Evolutionary conservation across 64 coral and sea anemone species (phyloP).

Genomic region (Porites lutea): DNA sequence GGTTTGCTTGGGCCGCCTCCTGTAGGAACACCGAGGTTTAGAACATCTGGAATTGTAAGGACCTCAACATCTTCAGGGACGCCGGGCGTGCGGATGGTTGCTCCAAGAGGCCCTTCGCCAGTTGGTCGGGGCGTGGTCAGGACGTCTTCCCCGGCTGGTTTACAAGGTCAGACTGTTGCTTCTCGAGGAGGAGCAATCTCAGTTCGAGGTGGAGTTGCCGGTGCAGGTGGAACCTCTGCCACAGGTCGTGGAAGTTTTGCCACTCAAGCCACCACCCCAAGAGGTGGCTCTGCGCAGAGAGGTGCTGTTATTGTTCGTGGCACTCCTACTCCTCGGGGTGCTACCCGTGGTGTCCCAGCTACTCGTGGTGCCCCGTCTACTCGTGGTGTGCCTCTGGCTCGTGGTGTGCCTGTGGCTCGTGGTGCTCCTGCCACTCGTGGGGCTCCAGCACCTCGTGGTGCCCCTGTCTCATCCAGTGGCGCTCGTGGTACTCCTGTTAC

Average conservation of each 20-base stretch:
- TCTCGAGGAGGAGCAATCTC: constrained; percentile 43
- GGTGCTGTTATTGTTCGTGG: constrained; percentile 2
- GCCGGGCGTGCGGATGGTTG: constrained; percentile 21
- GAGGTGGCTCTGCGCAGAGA: constrained; percentile 8
- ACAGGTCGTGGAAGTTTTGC: not conserved
- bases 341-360: constrained; percentile 3
- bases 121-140: constrained; percentile 26
- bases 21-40: not conserved
- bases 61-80: constrained; percentile 5
- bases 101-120: constrained; percentile 41
- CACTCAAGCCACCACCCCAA: not conserved
- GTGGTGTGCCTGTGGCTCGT: not conserved
- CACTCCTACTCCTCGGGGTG: not conserved
- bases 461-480: not conserved
- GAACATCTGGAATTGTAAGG: constrained; percentile 5
- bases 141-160: constrained; percentile 20
- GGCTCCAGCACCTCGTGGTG: constrained; percentile 16
- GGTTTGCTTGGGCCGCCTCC: constrained; percentile 31
- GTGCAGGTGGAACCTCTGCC: constrained; percentile 7
- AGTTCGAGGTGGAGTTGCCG: constrained; percentile 30
- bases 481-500: constrained; percentile 7
- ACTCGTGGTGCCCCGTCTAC: constrained; percentile 21
- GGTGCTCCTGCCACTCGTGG: constrained; percentile 25
- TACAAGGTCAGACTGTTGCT: constrained; percentile 25
- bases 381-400: not conserved